Percentiles rank a stretch among this genome's conserved stretches.
Evolutionary conservation across 2,113 vertebrate genomes (phyloP).

Genomic region (Catharus bicknelli): DNA sequence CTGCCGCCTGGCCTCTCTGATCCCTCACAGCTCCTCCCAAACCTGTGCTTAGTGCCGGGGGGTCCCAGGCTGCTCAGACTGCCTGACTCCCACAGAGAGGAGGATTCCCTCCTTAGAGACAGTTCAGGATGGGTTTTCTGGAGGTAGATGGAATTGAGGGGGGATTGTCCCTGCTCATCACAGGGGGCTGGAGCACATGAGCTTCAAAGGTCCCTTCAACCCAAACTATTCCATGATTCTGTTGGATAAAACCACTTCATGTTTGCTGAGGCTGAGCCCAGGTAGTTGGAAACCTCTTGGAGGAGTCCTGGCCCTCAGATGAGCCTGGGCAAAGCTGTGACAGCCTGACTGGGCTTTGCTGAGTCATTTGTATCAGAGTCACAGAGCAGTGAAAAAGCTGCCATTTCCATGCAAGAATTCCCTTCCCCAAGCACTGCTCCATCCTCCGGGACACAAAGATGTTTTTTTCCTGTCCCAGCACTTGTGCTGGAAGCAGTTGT

Average conservation of each 20-base stretch:
- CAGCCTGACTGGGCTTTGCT: not conserved
- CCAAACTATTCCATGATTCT: not conserved
- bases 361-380: not conserved
- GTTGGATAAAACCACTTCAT: fast-evolving
- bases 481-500: not conserved
- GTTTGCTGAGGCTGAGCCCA: not conserved
- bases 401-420: not conserved
- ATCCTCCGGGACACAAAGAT: not conserved
- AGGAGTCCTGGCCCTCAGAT: not conserved
- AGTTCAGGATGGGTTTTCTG: too few species aligned
- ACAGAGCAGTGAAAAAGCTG: not conserved
- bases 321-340: not conserved
- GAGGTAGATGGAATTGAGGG: too few species aligned
- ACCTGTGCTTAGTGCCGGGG: too few species aligned
- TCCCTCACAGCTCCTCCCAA: too few species aligned
- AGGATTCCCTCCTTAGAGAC: too few species aligned
- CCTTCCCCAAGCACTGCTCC: not conserved
- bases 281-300: not conserved
- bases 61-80: too few species aligned
- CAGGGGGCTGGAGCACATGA: not conserved
- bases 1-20: too few species aligned
- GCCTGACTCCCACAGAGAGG: too few species aligned
- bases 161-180: too few species aligned
- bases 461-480: not conserved
- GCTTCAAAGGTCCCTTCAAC: not conserved